Evolutionary conservation across 2,113 vertebrate species (phyloP), one percentile per base, ranked within the genome.

Genomic region (Leucopsar rothschildi): DNA sequence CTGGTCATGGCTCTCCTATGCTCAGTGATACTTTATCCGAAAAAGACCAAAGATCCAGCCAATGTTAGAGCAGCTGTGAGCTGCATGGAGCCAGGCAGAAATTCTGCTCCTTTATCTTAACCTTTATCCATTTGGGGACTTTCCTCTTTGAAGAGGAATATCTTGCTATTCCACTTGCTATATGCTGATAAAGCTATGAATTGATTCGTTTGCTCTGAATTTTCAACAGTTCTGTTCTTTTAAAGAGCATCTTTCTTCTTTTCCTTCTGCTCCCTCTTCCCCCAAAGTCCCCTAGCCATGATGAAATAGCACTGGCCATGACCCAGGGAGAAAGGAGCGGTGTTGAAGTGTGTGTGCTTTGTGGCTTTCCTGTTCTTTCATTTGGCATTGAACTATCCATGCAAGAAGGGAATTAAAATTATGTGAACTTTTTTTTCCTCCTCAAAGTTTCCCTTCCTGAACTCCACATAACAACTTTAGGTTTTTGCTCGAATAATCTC

Each of bases 181-280:
- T 92, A 64, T 90, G 69, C 86, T 96, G 94, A 93, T 97, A 97
- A 96, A 91, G 50, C 90, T 68, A 60, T 92, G 96, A 96, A 96
- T 92, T 66, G 47, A 88, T 53, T 90, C 21, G 4, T 86, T 94
- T 90, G 82, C 94, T 94, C 72, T 83, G 80, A 81, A 92, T 96
- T 96, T 95, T 88, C 76, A 83, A 64, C 68, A 83, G 60, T 66
- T 84, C 90, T 77, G 47, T 73, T 90, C 90, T 83, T 92, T 90
- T 80, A 95, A 93, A 95, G 90, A 94, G 86, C 93, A 92, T 50
- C 80, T 95, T 86, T 92, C 40, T 84, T 92, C 56, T 92, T 81
- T 88, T 24, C 7, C 20, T 93, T 78, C 88, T 88, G 86, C 92
- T 94, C 15, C 60, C 1, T 23, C 72, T 95, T 93, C 22, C 40